Evolutionary conservation across 2,888 invertebrate species (phyloP), one percentile per base, ranked within the genome.

Genomic region (Rhagophthalmus giganteus): DNA sequence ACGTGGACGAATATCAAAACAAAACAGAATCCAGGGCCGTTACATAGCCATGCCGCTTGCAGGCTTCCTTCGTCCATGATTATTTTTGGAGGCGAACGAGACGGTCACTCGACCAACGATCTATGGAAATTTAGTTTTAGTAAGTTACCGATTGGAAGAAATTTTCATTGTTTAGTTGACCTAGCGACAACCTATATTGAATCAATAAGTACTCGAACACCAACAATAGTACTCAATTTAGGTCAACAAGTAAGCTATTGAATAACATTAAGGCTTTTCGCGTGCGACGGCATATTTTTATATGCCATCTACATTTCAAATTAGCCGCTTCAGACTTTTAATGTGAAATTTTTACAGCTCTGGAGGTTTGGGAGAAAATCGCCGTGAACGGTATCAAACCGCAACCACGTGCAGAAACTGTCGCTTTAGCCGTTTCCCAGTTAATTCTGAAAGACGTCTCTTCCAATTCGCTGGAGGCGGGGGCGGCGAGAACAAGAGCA

Each of bases 81-180:
- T 59, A 78, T 91, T 49, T 89, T 90, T 73, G 90, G 90, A 2
- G 90, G 90, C 0, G 90, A 90, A 72, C 77, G 83, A 57, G 80
- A 78, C 55, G 88, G 88, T 0, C 81, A 84, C 63, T 77, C 85
- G 10, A 82, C 82, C 51, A 87, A 87, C 70, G 90, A 90, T 66
- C 78, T 91, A 33, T 91, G 90, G 90, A 81, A 87, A 71, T 90
- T 88, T 74, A 88, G 87, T 74, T 90, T 90, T 70, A 85, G 89
- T 89, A 75, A 71, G 75, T 65, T n/a, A n/a, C n/a, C n/a, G n/a
- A n/a, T n/a, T n/a, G n/a, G n/a, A n/a, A n/a, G n/a, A n/a, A n/a
- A n/a, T n/a, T n/a, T n/a, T n/a, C n/a, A n/a, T n/a, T n/a, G n/a
- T n/a, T n/a, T n/a, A n/a, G n/a, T n/a, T n/a, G n/a, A n/a, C n/a